Conservation (phyloP, 2,888 invertebrate genomes). For the Ormyrus nitidulus region DNA sequence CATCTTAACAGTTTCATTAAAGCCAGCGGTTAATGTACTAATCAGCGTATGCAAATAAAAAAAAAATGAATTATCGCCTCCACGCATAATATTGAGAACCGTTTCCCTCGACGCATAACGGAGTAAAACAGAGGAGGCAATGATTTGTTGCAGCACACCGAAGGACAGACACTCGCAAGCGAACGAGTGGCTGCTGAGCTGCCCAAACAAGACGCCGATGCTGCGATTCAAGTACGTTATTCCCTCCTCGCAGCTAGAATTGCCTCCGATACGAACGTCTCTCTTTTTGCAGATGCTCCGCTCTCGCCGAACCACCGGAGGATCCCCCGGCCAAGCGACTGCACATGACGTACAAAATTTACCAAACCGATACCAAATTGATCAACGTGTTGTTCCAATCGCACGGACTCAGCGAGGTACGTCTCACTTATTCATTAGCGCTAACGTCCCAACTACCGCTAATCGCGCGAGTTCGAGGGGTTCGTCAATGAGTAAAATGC, state of each 20-base stretch:
- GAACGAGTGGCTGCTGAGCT: slow-evolving; percentile 71
- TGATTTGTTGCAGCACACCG: slow-evolving; percentile 65
- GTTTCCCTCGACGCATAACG: too few species aligned
- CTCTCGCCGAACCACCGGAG: slow-evolving; percentile 71
- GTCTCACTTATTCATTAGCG: slow-evolving; percentile 53
- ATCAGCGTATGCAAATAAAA: too few species aligned
- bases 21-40: too few species aligned
- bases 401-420: slow-evolving; percentile 85
- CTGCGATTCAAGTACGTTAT: slow-evolving; percentile 71
- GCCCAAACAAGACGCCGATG: slow-evolving; percentile 68
- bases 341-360: slow-evolving; percentile 87
- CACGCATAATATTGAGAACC: too few species aligned
- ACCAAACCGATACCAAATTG: slow-evolving; percentile 89
- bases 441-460: too few species aligned
- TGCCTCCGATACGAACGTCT: too few species aligned
- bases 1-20: too few species aligned
- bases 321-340: slow-evolving; percentile 76
- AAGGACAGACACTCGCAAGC: slow-evolving; percentile 64
- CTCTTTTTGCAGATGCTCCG: slow-evolving; percentile 68
- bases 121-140: background rate
- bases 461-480: too few species aligned
- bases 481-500: background rate
- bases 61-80: too few species aligned
- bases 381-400: slow-evolving; percentile 85
- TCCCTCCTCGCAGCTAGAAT: too few species aligned